These are phyloP conservation scores for Acanthoscelides obtectus DNA, from an alignment of 2,888 invertebrate species.

Conservation along the genomic window DNA sequence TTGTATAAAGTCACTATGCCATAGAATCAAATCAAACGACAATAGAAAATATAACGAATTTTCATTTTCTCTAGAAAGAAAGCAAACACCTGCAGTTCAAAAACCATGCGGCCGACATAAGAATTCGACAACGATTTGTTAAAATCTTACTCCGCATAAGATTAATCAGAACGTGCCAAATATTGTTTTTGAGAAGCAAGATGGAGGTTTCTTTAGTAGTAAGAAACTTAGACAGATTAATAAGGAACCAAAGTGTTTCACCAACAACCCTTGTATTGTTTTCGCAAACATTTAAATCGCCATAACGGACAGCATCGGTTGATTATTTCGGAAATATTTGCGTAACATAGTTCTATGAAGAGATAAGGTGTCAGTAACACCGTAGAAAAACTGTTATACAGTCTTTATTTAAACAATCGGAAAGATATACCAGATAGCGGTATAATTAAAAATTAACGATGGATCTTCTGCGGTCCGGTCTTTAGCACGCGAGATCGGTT, in stretches of 20 bases:
- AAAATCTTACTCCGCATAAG: too few relatives aligned
- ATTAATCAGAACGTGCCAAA: too few relatives aligned
- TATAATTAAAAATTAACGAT: background rate
- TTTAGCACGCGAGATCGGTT: background rate
- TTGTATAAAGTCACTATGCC: too few relatives aligned
- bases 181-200: too few relatives aligned
- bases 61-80: too few relatives aligned
- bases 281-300: background rate
- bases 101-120: too few relatives aligned
- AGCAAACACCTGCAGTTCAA: too few relatives aligned
- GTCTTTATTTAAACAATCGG: background rate
- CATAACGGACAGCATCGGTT: background rate
- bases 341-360: background rate
- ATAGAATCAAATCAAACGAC: too few relatives aligned
- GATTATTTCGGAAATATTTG: background rate
- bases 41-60: too few relatives aligned
- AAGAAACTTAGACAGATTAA: too few relatives aligned
- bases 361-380: background rate
- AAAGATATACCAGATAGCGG: background rate
- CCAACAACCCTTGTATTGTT: background rate
- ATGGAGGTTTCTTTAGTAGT: too few relatives aligned
- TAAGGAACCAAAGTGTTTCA: background rate
- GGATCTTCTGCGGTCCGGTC: background rate
- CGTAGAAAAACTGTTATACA: background rate
- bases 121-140: too few relatives aligned